A percentile compares a stretch with the other conserved stretches of the same genome.
Evolutionary conservation across 2,113 vertebrate genomes (phyloP).

Genomic region (Setophaga coronata): DNA sequence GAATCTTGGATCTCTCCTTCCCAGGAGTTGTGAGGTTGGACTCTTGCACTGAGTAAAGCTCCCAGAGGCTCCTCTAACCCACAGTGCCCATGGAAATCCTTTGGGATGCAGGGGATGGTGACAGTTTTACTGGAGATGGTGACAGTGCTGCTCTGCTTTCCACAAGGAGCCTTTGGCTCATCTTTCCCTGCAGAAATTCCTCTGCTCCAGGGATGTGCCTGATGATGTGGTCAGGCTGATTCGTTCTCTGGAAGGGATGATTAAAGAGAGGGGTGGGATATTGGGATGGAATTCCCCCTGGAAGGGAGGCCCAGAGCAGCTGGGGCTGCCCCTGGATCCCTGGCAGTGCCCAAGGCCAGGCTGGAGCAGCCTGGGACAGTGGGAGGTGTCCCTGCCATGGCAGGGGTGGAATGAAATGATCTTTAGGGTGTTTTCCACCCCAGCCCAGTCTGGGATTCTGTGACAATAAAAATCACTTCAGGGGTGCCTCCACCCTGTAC

Average conservation of each 20-base stretch:
- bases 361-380: background rate
- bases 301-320: background rate
- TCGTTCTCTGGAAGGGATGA: background rate
- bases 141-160: background rate
- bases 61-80: background rate
- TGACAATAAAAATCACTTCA: background rate
- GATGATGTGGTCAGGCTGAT: background rate
- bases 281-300: accelerated
- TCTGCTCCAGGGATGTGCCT: background rate
- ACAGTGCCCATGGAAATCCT: background rate
- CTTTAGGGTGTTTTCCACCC: background rate
- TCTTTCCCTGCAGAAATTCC: background rate
- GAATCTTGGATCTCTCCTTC: background rate
- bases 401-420: accelerated
- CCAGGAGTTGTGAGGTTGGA: background rate
- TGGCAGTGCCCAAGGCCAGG: background rate
- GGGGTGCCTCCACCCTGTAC: background rate
- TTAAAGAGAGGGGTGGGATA: background rate
- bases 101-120: background rate
- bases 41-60: background rate
- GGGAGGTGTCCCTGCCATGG: background rate
- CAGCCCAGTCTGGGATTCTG: background rate
- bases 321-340: background rate
- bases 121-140: background rate
- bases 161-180: background rate